Base-by-base conservation (phyloP, 2,113 vertebrate species). In the Oriolus oriolus region DNA sequence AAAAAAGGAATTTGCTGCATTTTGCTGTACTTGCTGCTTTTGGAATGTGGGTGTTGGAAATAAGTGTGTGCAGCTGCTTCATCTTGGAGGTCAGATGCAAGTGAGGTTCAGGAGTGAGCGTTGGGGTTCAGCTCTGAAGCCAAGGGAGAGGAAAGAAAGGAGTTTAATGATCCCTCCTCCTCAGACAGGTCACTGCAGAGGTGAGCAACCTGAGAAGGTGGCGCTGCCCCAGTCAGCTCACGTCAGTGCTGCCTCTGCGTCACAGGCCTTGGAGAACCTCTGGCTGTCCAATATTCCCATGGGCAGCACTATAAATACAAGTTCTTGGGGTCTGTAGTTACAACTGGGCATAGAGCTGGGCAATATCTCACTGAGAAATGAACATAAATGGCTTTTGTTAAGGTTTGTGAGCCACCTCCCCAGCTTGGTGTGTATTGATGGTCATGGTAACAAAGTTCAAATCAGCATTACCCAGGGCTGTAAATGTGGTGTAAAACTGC, bases 261-360 rank as follows among this genome's bases (percentile, higher is more conserved):
- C 42, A 8, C 16, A 15, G 49, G 20, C 23, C 35, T 49, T 64
- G 2, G 26, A 41, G 23, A 78, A 3, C 1, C 0, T 45, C 47
- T 41, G 42, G 20, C 27, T 4, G 1, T 11, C 27, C 60, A 28
- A 0, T 30, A 6, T 27, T 65, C 33, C 1, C 3, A 28, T 28
- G 31, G n/a, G 31, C 56, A 70, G 59, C 24, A 8, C 27, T 39
- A 1, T 16, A 27, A 20, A 18, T 27, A 9, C 22, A 45, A 13
- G 7, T 54, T 45, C 15, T 23, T 18, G 2, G 56, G 26, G 28
- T 52, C n/a, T 33, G 26, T 28, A 24, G 12, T 69, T 52, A 16
- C 17, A 21, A 1, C 1, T 53, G 28, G 39, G 10, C 18, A 8
- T 5, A 6, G 33, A 63, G 42, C 83, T 85, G 74, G 4, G 16